phyloP scores from a whole-genome alignment of 2,113 vertebrate genomes.

The Sorex araneus region DNA sequence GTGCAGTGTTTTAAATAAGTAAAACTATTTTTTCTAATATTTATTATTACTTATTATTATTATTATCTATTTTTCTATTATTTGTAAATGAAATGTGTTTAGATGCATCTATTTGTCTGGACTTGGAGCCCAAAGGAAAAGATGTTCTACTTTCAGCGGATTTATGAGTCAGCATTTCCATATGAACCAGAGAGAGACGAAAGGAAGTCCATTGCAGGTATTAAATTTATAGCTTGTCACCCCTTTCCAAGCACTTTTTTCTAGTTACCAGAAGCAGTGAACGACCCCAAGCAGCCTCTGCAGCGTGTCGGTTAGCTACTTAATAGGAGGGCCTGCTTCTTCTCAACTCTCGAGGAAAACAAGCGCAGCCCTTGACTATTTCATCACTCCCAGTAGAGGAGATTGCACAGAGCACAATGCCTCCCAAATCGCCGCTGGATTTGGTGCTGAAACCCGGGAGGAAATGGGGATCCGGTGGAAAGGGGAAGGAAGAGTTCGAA shows the following conservation, averaged over 20 bases:
- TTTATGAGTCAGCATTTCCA: background rate
- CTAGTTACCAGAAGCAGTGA: background rate
- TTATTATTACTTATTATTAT: too few relatives aligned
- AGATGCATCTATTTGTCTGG: background rate
- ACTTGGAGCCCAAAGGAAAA: slow-evolving; percentile 31
- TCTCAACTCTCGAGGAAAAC: slow-evolving; percentile 41
- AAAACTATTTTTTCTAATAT: background rate
- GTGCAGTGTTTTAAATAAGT: slow-evolving; percentile 38
- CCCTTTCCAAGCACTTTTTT: background rate
- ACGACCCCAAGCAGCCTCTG: background rate
- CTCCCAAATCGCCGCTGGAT: background rate
- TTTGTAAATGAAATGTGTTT: slow-evolving; percentile 52
- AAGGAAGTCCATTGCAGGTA: background rate
- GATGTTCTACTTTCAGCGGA: background rate
- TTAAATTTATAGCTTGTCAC: background rate
- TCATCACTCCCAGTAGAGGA: background rate
- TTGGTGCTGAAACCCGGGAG: background rate
- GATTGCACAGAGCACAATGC: background rate
- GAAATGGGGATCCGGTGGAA: background rate
- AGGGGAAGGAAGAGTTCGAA: background rate
- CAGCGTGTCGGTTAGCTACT: background rate
- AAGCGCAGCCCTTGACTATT: background rate
- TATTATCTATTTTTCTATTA: too few relatives aligned
- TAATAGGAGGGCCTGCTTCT: background rate
- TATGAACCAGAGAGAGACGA: background rate